Evolutionary conservation across 2,888 invertebrate genomes (phyloP).

Genomic region (Hermaeophaga mercurialis): DNA sequence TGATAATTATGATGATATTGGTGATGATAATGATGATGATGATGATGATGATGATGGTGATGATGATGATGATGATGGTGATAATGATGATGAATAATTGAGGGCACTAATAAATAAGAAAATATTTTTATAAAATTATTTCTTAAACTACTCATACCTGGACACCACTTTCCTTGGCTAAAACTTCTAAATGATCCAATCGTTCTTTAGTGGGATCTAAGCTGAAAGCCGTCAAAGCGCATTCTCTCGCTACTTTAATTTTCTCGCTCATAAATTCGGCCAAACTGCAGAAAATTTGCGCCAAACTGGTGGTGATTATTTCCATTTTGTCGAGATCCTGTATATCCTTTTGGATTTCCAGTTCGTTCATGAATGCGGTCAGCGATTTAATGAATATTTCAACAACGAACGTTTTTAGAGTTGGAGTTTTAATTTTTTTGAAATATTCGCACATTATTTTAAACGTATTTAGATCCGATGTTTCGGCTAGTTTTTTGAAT

Average conservation of each 20-base stretch:
- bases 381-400: slow-evolving; percentile 75
- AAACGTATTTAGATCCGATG: slow-evolving; percentile 70
- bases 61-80: too few relatives aligned
- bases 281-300: slow-evolving; percentile 67
- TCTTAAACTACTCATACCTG: slow-evolving; percentile 49
- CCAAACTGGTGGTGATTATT: slow-evolving; percentile 64
- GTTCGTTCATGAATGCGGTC: slow-evolving; percentile 75
- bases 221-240: slow-evolving; percentile 76
- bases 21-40: too few relatives aligned
- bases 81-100: too few relatives aligned
- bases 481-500: slow-evolving; percentile 53
- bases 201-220: slow-evolving; percentile 69
- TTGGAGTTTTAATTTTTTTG: slow-evolving; percentile 44
- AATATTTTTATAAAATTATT: background rate
- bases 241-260: slow-evolving; percentile 69
- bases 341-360: slow-evolving; percentile 68
- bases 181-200: slow-evolving; percentile 63
- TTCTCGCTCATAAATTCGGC: slow-evolving; percentile 65
- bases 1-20: too few relatives aligned
- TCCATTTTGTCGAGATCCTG: slow-evolving; percentile 57
- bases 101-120: too few relatives aligned
- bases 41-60: too few relatives aligned
- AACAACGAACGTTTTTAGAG: slow-evolving; percentile 68
- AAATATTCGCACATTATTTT: slow-evolving; percentile 67
- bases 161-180: slow-evolving; percentile 60